Evolutionary conservation across 1,140 invertebrate species (phyloP).

Genomic region (Aphis craccivora): DNA sequence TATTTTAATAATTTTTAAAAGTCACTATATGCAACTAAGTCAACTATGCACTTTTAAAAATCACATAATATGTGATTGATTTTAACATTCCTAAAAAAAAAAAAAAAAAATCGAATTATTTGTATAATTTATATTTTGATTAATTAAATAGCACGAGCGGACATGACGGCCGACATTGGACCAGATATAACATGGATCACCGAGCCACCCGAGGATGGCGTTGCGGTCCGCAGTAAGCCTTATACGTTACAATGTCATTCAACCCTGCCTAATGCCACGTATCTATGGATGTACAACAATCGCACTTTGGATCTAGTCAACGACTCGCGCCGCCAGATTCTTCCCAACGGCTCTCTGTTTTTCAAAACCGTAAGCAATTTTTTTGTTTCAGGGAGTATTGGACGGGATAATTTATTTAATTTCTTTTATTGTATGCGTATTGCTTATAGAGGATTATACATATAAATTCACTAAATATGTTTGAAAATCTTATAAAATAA

Average conservation of each 20-base stretch:
- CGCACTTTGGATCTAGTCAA: constrained; percentile 57
- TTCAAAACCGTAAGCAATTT: constrained; percentile 60
- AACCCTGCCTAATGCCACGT: constrained; percentile 46
- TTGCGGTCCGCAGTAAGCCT: constrained; percentile 57
- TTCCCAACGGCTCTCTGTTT: constrained; percentile 59
- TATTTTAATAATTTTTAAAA: background rate
- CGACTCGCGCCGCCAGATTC: constrained; percentile 58
- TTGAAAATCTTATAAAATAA: background rate
- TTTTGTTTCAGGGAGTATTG: background rate
- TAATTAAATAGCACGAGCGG: background rate
- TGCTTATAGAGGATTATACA: background rate
- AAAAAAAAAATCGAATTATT: background rate
- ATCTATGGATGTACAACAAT: constrained; percentile 60
- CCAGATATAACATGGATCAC: background rate
- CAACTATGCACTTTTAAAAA: no score
- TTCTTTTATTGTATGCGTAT: background rate
- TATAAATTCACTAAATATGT: background rate
- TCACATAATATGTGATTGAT: background rate
- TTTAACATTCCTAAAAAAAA: background rate
- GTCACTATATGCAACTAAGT: background rate
- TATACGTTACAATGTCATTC: constrained; percentile 58
- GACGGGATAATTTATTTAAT: background rate
- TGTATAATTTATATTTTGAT: background rate
- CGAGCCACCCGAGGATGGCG: background rate
- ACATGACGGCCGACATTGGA: background rate